Base-by-base conservation (phyloP, 2,888 invertebrate species). In the Drosophila pegasa region DNA sequence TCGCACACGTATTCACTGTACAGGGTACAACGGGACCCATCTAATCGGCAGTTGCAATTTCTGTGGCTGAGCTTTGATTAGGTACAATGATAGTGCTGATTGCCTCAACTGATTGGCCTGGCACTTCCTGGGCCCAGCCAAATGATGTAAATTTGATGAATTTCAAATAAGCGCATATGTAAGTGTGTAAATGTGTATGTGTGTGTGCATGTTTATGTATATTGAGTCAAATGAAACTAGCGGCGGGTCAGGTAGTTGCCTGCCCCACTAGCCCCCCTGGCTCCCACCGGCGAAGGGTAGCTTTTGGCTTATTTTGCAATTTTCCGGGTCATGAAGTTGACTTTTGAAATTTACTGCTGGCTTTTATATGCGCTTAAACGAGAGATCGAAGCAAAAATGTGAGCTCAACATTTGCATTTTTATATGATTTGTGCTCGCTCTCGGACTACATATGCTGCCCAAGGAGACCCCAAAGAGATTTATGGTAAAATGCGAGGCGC, bases 1-100 rank as follows among this genome's bases (percentile, higher is more conserved):
- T n/a, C n/a, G 20, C 25, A 37, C 14, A 14, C 38, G 38, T 14
- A 29, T 12, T 2, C 22, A 16, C 50, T 25, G 35, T 50, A 16
- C 18, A 38, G 52, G 40, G 22, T 1, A 8, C 40, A 12, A 54
- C 9, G 9, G 43, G 25, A 18, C 25, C 33, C 33, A 8, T 12
- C 69, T 66, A 62, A 73, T 68, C 69, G 33, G 41, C 51, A 55
- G 63, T 67, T 73, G 67, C 67, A 59, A 76, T 63, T 58, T 57
- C 51, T 81, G 82, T 47, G 79, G 75, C 64, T 66, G 67, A 63
- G 41, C 82, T 66, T 74, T 87, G 74, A 77, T 85, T 83, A 80
- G 74, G 71, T 61, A 86, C 83, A 86, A 83, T 83, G 82, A 79
- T 82, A 82, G 77, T 72, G 88, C 63, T 83, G 83, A 83, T 88